Evolutionary conservation across 2,113 vertebrate genomes (phyloP), one percentile per base, ranked within the genome.

Genomic region (Anolis sagrei): DNA sequence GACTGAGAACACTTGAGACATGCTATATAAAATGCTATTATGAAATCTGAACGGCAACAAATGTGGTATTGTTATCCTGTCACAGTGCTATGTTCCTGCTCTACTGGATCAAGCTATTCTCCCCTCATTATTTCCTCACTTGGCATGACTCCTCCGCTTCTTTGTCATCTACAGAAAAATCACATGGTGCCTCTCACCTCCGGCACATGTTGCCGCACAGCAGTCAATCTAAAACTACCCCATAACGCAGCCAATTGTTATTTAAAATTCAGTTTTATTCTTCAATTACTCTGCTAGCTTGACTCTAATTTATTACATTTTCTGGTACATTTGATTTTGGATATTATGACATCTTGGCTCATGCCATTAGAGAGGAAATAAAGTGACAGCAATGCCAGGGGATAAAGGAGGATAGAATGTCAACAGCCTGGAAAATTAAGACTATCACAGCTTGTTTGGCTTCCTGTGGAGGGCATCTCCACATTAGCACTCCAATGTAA

Each of bases 251-350:
- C 86, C 87, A 86, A 79, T 44, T 85, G 88, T 79, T 19, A 84
- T 90, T 95, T 93, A 95, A 95, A 92, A 95, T 91, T 93, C 93
- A 90, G 91, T 91, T 94, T 82, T 95, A 93, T 95, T 92, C 88
- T 88, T 93, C 92, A 94, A 92, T 94, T 93, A 93, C 86, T 93
- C 83, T 85, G 84, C 87, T 91, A 92, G 92, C 66, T 86, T 0
- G 0, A 79, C 77, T 93, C 90, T 94, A 94, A 93, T 93, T 93
- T 94, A 93, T 94, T 93, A n/a, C 82, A 95, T 95, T 95, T 93
- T 94, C 94, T 92, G 90, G 91, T 94, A 93, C 90, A 89, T 95
- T 95, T 94, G 91, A 91, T 93, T 94, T 94, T 91, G 86, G 86
- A 87, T 94, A 94, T 92, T 92, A 93, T 80, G 88, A 93, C 86